These are phyloP conservation scores for Pelobates cultripes DNA, from an alignment of 2,797 vertebrate genomes.

Conservation along the genomic window DNA sequence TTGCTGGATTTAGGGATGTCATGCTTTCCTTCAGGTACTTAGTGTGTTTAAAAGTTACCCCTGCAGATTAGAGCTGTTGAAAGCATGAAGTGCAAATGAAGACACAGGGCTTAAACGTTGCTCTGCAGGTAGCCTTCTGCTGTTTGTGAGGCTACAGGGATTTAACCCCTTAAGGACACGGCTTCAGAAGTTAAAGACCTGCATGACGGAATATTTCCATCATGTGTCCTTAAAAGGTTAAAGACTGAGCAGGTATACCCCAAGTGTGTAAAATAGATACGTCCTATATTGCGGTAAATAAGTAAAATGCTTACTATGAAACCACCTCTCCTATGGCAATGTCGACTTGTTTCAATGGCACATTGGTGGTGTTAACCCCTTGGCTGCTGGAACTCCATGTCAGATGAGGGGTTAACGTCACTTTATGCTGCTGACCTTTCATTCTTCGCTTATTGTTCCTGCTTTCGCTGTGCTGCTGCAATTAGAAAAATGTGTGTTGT, in stretches of 20 bases:
- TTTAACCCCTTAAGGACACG: not conserved
- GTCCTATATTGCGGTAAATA: not conserved
- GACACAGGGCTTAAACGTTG: not conserved
- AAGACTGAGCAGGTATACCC: not conserved
- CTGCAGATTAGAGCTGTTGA: not conserved
- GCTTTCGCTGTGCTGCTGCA: not conserved
- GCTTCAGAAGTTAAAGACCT: no score
- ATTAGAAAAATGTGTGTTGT: not conserved
- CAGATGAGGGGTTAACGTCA: not conserved
- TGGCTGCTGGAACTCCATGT: not conserved
- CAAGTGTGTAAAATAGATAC: not conserved
- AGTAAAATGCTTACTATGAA: not conserved
- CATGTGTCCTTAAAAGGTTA: not conserved
- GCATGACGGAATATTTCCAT: no score
- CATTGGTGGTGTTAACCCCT: not conserved
- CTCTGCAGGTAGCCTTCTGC: not conserved
- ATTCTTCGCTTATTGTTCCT: not conserved
- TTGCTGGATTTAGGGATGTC: not conserved
- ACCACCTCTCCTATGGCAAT: no score
- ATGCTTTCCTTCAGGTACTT: not conserved
- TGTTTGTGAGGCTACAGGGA: not conserved
- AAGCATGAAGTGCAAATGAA: not conserved
- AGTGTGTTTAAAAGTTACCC: not conserved
- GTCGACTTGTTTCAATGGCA: not conserved
- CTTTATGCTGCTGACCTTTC: not conserved